Evolutionary conservation across 2,888 invertebrate genomes (phyloP).

Genomic region (Dione juno): DNA sequence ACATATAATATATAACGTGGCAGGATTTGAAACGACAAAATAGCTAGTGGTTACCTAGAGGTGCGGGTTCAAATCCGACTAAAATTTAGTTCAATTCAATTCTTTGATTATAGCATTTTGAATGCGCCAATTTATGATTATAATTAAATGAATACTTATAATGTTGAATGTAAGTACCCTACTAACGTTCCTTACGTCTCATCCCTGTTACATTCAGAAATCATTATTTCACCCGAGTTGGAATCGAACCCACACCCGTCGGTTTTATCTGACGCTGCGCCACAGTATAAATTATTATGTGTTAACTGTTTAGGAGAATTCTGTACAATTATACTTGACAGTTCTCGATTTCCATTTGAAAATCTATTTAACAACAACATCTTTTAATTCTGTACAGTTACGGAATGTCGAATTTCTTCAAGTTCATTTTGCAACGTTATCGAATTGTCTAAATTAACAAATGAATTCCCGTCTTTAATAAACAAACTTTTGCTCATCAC

Average conservation of each 20-base stretch:
- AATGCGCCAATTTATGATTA: too few species aligned
- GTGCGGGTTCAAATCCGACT: too few species aligned
- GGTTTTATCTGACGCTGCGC: not conserved
- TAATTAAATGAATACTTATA: too few species aligned
- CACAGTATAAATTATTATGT: not conserved
- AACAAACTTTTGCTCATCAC: conserved; percentile 26
- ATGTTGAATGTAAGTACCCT: too few species aligned
- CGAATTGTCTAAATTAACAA: conserved; percentile 32
- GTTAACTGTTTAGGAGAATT: not conserved
- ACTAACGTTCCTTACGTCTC: too few species aligned
- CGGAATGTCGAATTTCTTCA: conserved; percentile 23
- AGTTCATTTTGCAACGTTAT: conserved; percentile 33
- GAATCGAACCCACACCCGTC: not conserved
- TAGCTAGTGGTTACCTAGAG: too few species aligned
- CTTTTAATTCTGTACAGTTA: not conserved
- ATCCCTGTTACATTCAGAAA: too few species aligned
- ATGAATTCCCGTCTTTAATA: conserved; percentile 24
- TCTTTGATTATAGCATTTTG: too few species aligned
- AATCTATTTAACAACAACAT: conserved; percentile 7
- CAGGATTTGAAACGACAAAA: too few species aligned
- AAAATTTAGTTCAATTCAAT: too few species aligned
- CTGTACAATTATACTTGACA: not conserved
- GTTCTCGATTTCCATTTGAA: not conserved
- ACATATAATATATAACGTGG: too few species aligned
- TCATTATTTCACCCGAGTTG: not conserved